A percentile compares a stretch with the other conserved stretches of the same genome.
phyloP scores from a whole-genome alignment of 2,888 invertebrate species.

The Nomada ferruginata region DNA sequence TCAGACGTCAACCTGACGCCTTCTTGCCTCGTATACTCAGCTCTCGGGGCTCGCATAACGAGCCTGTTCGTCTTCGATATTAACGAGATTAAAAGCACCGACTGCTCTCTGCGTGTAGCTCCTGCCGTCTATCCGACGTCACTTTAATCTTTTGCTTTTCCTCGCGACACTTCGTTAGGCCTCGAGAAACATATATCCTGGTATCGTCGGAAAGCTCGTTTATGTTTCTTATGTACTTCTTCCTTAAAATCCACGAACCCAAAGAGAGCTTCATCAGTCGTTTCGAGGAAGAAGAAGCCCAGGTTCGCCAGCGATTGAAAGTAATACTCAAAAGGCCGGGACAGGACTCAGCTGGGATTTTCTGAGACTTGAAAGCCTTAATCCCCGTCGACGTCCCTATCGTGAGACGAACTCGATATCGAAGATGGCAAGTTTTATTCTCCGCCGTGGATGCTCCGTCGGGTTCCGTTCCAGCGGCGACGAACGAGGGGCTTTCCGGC shows the following conservation, averaged over 20 bases:
- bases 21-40: slow-evolving; percentile 21
- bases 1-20: slow-evolving; percentile 1
- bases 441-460: slow-evolving; percentile 26
- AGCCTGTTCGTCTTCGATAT: slow-evolving; percentile 58
- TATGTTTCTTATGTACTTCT: not conserved
- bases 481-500: not conserved
- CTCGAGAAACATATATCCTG: not conserved
- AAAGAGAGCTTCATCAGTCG: not conserved
- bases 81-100: slow-evolving; percentile 59
- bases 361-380: slow-evolving; percentile 47
- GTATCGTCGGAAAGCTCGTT: not conserved
- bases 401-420: slow-evolving; percentile 32
- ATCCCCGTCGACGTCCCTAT: slow-evolving; percentile 43
- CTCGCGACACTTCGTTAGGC: slow-evolving; percentile 1
- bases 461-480: not conserved
- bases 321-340: slow-evolving; percentile 25
- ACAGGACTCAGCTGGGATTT: slow-evolving; percentile 45
- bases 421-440: slow-evolving; percentile 48
- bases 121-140: not conserved
- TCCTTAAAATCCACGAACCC: not conserved
- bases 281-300: not conserved
- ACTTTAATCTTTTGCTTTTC: slow-evolving; percentile 2
- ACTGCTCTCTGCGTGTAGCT: not conserved
- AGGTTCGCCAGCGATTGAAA: slow-evolving; percentile 11
- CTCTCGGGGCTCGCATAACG: slow-evolving; percentile 38